Evolutionary conservation across 2,888 invertebrate species (phyloP), one percentile per base, ranked within the genome.

Genomic region (Synergus gifuensis): DNA sequence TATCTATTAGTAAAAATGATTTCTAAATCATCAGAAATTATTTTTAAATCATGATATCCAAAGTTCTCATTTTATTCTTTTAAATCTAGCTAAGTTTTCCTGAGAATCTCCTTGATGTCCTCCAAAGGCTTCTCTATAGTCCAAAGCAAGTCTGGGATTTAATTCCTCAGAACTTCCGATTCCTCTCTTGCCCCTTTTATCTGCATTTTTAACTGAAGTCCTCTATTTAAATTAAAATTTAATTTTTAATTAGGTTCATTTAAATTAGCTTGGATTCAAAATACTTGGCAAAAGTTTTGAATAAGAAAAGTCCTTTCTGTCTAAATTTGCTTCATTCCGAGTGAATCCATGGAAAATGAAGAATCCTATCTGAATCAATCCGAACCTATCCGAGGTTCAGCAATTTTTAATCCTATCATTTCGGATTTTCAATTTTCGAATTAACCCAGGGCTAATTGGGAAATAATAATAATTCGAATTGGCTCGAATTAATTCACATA

Each of bases 91-190:
- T 8, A 89, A 77, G 9, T 85, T 83, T 0, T 84, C 83, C 3
- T 84, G 84, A 14, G 87, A 77, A 11, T 88, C 88, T 22, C 81
- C 78, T 8, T 85, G 87, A 18, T 88, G 84, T 9, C 88, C 89
- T 12, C 90, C 90, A 77, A 90, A 90, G 4, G 90, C 87, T 76
- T 89, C 90, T 18, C 85, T 86, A 78, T 90, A 90, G 18, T 88
- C 88, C 1, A 82, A 83, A 1, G 86, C 88, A 22, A 88, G 67
- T 54, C 80, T 79, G 2, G 87, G 84, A 22, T 76, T 83, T 46
- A 82, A 54, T 58, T 86, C 86, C 46, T 83, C 84, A 9, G 83
- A 79, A 58, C 82, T 86, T 49, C 69, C 84, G 0, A 62, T 67
- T 67, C 28, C 44, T 16, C 36, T 67, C 2, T 67, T 67, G 36